Conservation (phyloP, 2,113 vertebrate species). For the Chauna torquata region DNA sequence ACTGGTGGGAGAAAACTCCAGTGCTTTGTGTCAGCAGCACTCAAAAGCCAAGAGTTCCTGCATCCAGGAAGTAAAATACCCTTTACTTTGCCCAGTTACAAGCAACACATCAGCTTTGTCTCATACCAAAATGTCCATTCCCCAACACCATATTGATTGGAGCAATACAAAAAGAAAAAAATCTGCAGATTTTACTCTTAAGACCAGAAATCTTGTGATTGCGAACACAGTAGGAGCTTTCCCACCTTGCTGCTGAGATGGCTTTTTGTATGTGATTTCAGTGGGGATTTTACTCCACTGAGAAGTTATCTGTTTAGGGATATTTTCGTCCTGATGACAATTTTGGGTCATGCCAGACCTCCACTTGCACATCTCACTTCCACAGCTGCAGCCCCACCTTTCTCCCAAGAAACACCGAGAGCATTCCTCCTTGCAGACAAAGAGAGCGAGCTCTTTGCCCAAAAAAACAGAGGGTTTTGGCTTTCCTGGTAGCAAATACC, state of each 20-base stretch:
- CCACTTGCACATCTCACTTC: not conserved
- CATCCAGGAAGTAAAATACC: not conserved
- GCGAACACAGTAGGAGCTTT: not conserved
- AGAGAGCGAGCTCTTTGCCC: not conserved
- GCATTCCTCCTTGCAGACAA: not conserved
- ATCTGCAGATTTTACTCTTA: not conserved
- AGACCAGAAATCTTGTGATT: not conserved
- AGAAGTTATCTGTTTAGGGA: not conserved
- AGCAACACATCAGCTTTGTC: not conserved
- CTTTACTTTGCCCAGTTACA: not conserved
- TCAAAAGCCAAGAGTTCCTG: not conserved
- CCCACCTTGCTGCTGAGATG: not conserved
- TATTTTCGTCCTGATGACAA: not conserved
- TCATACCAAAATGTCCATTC: not conserved
- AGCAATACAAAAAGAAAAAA: not conserved
- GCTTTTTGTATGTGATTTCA: not conserved
- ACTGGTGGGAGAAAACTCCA: not conserved
- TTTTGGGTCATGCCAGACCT: not conserved
- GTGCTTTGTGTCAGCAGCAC: not conserved
- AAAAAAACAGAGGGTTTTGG: conserved; percentile 1
- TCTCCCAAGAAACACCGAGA: not conserved
- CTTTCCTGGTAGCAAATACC: conserved; percentile 17
- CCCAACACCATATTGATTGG: not conserved
- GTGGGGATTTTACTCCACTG: not conserved
- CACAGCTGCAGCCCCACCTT: conserved; percentile 33